These are phyloP conservation scores for Chrysina gloriosa DNA, from an alignment of 2,888 invertebrate species.

Conservation along the genomic window DNA sequence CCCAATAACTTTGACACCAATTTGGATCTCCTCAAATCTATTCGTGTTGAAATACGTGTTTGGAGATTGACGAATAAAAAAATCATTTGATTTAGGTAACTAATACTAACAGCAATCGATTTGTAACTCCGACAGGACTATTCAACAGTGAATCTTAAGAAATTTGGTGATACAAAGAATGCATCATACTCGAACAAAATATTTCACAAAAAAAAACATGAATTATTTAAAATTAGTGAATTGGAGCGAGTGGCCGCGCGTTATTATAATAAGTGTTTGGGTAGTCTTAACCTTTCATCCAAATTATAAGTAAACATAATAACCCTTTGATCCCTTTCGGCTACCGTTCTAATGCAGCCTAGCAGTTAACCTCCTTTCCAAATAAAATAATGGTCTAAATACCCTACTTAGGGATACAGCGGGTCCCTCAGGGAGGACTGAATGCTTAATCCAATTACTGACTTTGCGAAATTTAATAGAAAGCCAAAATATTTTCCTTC, in stretches of 20 bases:
- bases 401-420: constrained; percentile 40
- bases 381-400: constrained; percentile 43
- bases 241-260: background rate
- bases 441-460: constrained; percentile 50
- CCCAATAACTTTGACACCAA: too few relatives aligned
- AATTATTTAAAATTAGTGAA: background rate
- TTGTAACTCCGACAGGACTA: too few relatives aligned
- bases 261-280: constrained; percentile 31
- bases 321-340: constrained; percentile 43
- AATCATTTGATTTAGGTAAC: too few relatives aligned
- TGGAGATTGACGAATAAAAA: too few relatives aligned
- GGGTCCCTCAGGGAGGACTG: constrained; percentile 40
- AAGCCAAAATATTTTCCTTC: constrained; percentile 49
- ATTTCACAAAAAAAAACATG: too few relatives aligned
- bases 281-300: constrained; percentile 22
- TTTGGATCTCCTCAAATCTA: too few relatives aligned
- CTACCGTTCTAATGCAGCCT: constrained; percentile 26
- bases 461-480: constrained; percentile 51
- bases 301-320: constrained; percentile 38
- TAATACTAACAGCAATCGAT: too few relatives aligned
- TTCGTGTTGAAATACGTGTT: too few relatives aligned
- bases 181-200: too few relatives aligned
- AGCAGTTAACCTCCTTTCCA: constrained; percentile 35
- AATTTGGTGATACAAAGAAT: too few relatives aligned
- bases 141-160: too few relatives aligned